These are phyloP conservation scores for Mastomys natalensis DNA, from an alignment of 2,113 vertebrate genomes.

Conservation along the genomic window DNA sequence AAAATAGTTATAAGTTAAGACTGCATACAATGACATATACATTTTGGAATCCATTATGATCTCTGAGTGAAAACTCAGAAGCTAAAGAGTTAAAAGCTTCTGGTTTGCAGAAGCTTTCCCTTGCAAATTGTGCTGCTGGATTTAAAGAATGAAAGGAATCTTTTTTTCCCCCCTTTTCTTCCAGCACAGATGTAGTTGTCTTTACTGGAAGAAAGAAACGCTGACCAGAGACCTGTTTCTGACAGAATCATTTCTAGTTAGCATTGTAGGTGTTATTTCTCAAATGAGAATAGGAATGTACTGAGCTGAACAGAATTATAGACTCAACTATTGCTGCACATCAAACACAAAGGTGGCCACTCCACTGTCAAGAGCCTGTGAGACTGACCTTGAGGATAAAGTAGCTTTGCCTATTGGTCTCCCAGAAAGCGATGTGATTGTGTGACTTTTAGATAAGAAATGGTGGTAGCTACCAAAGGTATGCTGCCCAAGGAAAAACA, in stretches of 20 bases:
- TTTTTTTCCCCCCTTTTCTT: not conserved
- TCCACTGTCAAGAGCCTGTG: not conserved
- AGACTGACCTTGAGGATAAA: not conserved
- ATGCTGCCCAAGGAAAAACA: not conserved
- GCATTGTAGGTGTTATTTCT: constrained; percentile 7
- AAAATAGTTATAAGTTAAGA: not conserved
- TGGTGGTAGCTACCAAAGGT: not conserved
- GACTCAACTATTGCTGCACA: not conserved
- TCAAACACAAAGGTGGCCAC: not conserved
- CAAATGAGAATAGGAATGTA: not conserved
- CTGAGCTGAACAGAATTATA: not conserved
- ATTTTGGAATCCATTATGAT: not conserved
- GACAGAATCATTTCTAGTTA: not conserved
- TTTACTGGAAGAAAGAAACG: constrained; percentile 3
- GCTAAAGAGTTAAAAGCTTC: constrained; percentile 15
- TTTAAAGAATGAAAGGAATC: not conserved
- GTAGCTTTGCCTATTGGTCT: constrained; percentile 10
- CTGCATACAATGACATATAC: not conserved
- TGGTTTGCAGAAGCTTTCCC: not conserved
- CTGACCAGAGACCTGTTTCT: not conserved
- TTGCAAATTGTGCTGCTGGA: not conserved
- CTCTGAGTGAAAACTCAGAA: not conserved
- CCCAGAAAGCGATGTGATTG: constrained; percentile 16
- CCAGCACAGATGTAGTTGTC: not conserved
- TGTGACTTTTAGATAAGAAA: not conserved